A percentile compares a stretch with the other conserved stretches of the same genome.
These are phyloP conservation scores for Metallyticus violacea DNA, from an alignment of 2,888 invertebrate species.

Conservation along the genomic window DNA sequence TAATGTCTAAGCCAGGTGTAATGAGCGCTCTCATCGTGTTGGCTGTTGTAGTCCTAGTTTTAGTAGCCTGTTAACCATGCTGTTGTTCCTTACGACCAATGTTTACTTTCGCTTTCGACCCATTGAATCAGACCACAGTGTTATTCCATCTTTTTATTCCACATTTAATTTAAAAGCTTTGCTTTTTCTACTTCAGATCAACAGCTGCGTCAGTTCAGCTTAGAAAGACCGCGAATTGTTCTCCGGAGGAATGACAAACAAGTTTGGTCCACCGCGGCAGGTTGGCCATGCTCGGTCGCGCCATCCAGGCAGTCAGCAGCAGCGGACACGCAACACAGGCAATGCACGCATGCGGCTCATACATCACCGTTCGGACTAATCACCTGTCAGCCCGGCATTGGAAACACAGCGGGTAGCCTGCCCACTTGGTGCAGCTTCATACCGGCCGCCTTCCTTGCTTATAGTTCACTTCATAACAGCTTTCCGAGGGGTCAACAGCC, in stretches of 20 bases:
- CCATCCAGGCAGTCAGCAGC: not conserved
- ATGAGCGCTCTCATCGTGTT: too few relatives aligned
- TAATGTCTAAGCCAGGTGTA: too few relatives aligned
- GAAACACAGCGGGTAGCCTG: conserved; percentile 25
- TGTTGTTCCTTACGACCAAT: too few relatives aligned
- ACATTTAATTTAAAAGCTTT: too few relatives aligned
- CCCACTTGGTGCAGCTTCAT: conserved; percentile 23
- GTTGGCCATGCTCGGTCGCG: not conserved
- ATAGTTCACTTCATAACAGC: conserved; percentile 13
- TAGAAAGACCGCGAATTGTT: too few relatives aligned
- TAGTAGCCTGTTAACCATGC: too few relatives aligned
- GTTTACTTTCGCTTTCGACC: too few relatives aligned
- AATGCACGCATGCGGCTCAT: conserved; percentile 18
- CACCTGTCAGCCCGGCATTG: conserved; percentile 28
- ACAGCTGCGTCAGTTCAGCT: too few relatives aligned
- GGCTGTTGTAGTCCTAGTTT: too few relatives aligned
- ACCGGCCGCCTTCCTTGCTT: not conserved
- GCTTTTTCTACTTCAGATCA: too few relatives aligned
- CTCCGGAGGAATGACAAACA: not conserved
- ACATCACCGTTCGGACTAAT: conserved; percentile 28
- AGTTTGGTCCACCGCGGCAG: not conserved
- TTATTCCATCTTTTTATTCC: too few relatives aligned
- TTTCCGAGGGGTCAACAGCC: conserved; percentile 16
- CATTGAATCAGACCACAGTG: too few relatives aligned
- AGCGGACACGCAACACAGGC: conserved; percentile 2